A percentile compares a stretch with the other conserved stretches of the same genome.
These are phyloP conservation scores for Alsophila aescularia DNA, from an alignment of 2,888 invertebrate species.

Conservation along the genomic window DNA sequence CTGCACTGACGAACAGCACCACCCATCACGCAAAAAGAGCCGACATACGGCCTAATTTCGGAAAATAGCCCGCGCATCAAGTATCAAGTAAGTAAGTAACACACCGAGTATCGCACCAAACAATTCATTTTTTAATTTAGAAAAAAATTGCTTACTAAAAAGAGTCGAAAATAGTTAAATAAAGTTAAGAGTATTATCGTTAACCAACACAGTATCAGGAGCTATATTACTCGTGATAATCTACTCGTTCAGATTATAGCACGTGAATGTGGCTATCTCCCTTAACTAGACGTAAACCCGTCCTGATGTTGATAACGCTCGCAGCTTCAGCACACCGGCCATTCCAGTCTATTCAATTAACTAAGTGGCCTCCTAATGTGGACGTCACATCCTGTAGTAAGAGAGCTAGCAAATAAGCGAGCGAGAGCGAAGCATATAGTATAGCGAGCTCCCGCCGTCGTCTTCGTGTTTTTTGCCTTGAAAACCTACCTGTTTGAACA, in stretches of 20 bases:
- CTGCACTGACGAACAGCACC: too few species aligned
- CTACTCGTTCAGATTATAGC: slow-evolving; percentile 28
- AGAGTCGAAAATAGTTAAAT: neutral
- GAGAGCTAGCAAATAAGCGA: slow-evolving; percentile 42
- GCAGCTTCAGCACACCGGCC: slow-evolving; percentile 36
- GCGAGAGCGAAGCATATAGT: too few species aligned
- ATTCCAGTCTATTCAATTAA: slow-evolving; percentile 64
- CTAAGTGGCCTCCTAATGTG: slow-evolving; percentile 61
- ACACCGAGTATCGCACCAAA: too few species aligned
- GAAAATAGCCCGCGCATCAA: too few species aligned
- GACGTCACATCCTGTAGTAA: slow-evolving; percentile 52
- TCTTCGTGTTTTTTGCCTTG: too few species aligned
- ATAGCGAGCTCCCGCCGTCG: too few species aligned
- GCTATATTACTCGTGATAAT: slow-evolving; percentile 30
- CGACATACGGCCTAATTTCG: too few species aligned
- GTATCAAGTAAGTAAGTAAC: too few species aligned
- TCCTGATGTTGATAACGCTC: slow-evolving; percentile 24
- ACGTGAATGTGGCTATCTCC: slow-evolving; percentile 27
- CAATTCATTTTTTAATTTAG: too few species aligned
- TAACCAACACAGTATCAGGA: slow-evolving; percentile 21
- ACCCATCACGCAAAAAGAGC: too few species aligned
- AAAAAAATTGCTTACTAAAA: too few species aligned
- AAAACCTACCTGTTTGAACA: too few species aligned
- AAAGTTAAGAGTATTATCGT: slow-evolving; percentile 12
- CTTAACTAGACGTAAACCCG: slow-evolving; percentile 36